A percentile compares a stretch with the other conserved stretches of the same genome.
Evolutionary conservation across 2,888 invertebrate species (phyloP).

Genomic region (Cephus spinipes): DNA sequence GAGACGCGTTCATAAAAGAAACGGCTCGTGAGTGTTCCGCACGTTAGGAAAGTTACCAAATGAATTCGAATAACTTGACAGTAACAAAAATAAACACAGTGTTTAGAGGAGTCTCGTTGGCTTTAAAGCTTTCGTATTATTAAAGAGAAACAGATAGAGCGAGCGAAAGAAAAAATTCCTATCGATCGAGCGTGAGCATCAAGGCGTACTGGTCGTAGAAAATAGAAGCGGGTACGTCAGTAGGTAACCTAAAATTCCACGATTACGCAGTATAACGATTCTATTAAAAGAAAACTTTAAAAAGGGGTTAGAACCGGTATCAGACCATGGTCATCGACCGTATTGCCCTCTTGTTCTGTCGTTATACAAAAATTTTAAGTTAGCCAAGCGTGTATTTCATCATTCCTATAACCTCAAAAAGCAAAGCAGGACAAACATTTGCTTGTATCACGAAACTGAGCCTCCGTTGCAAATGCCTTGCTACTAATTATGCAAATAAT

Average conservation of each 20-base stretch:
- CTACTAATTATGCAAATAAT: background rate
- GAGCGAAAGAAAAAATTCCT: background rate
- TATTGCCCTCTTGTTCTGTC: background rate
- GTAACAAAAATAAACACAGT: background rate
- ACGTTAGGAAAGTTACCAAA: background rate
- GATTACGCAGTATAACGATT: background rate
- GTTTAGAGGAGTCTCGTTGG: background rate
- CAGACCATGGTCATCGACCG: background rate
- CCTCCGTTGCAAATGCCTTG: background rate
- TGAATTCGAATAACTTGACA: background rate
- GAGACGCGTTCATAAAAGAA: background rate
- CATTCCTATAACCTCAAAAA: background rate
- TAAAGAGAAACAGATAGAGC: background rate
- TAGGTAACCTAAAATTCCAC: background rate
- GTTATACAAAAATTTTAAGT: background rate
- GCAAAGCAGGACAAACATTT: background rate
- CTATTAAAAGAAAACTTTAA: background rate
- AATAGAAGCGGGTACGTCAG: background rate
- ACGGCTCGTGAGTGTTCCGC: background rate
- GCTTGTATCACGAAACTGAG: background rate
- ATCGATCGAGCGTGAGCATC: background rate
- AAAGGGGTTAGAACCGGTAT: background rate
- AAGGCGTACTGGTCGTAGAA: background rate
- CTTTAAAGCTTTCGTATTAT: background rate
- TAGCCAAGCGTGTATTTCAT: background rate